Conservation (phyloP, 2,888 invertebrate genomes). For the Chouioia cunea region DNA sequence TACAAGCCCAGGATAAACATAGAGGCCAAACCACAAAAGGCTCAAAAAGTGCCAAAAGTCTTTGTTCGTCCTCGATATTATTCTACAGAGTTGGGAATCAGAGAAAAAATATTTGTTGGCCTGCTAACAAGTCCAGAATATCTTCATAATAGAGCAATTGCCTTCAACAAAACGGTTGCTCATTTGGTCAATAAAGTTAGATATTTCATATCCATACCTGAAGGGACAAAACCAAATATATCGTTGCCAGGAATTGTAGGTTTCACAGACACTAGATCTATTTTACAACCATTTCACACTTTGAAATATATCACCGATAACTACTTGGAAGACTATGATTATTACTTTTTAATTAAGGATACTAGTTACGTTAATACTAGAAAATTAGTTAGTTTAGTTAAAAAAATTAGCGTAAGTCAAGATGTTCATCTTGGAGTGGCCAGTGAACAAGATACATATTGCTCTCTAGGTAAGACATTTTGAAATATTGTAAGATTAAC, state of each 20-base stretch:
- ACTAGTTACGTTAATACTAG: conserved; percentile 87
- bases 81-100: conserved; percentile 94
- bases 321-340: conserved; percentile 91
- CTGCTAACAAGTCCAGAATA: conserved; percentile 84
- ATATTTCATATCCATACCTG: conserved; percentile 78
- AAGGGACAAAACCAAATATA: conserved; percentile 71
- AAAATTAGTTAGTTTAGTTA: conserved; percentile 78
- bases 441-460: conserved; percentile 75
- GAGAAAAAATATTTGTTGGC: conserved; percentile 88
- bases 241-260: conserved; percentile 83
- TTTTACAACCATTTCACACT: conserved; percentile 87
- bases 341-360: conserved; percentile 90
- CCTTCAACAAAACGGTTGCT: conserved; percentile 90
- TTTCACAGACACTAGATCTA: conserved; percentile 83
- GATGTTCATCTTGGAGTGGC: conserved; percentile 86
- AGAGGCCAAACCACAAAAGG: conserved; percentile 68
- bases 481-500: conserved; percentile 25
- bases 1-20: conserved; percentile 70
- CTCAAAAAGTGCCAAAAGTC: conserved; percentile 71
- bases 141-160: conserved; percentile 80
- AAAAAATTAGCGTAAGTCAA: conserved; percentile 84
- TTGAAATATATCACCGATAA: conserved; percentile 92
- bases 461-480: conserved; percentile 74
- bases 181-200: conserved; percentile 86
- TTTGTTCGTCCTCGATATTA: conserved; percentile 91